These are phyloP conservation scores for Rhinolophus sinicus DNA, from an alignment of 2,113 vertebrate genomes.

Conservation along the genomic window DNA sequence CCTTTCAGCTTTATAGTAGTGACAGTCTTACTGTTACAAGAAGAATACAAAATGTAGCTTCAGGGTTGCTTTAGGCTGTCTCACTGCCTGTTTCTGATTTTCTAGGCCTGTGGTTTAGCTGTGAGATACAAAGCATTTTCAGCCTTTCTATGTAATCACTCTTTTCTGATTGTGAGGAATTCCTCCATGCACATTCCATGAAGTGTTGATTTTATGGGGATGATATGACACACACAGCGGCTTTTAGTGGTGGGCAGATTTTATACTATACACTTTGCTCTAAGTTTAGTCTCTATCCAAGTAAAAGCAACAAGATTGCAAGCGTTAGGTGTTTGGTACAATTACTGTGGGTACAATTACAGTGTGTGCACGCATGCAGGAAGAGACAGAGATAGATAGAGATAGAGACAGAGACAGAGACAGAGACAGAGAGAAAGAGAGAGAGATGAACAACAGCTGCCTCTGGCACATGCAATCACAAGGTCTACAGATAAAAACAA, in stretches of 20 bases:
- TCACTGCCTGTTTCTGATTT: not conserved
- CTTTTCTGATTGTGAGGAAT: not conserved
- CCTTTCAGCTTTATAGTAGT: not conserved
- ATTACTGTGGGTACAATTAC: not conserved
- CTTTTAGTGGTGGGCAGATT: not conserved
- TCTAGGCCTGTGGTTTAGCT: not conserved
- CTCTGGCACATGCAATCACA: not conserved
- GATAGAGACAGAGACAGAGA: not conserved
- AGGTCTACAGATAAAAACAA: not conserved
- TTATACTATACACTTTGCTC: not conserved
- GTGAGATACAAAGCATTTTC: not conserved
- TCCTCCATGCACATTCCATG: not conserved
- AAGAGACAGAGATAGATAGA: not conserved
- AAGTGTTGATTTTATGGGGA: not conserved
- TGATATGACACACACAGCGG: not conserved
- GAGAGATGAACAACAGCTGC: not conserved
- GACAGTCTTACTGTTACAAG: not conserved
- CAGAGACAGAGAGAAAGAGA: not conserved
- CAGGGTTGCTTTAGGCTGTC: not conserved
- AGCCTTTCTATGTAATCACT: not conserved
- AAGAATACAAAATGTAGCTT: not conserved
- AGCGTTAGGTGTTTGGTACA: not conserved
- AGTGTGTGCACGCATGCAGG: not conserved
- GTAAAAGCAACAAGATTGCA: not conserved
- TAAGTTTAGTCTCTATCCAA: slow-evolving; percentile 13